A percentile compares a stretch with the other conserved stretches of the same genome.
These are phyloP conservation scores for Parnassius apollo DNA, from an alignment of 2,888 invertebrate species.

Conservation along the genomic window DNA sequence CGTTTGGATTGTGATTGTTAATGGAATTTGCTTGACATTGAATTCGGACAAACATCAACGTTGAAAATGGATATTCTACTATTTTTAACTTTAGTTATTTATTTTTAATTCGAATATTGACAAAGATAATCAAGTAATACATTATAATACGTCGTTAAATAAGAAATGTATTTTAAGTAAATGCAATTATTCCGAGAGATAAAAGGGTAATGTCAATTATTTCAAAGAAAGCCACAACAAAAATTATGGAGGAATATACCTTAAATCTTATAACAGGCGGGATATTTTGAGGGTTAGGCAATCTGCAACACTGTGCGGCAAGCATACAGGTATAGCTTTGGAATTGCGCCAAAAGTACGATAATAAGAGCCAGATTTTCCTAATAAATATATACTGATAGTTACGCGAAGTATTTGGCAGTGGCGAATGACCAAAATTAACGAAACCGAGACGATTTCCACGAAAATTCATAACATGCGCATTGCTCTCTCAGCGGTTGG, in stretches of 20 bases:
- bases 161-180: too few species aligned
- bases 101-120: too few species aligned
- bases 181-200: too few species aligned
- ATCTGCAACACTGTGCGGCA: conserved; percentile 12
- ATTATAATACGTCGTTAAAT: too few species aligned
- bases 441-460: conserved; percentile 17
- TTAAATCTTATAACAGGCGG: conserved; percentile 2
- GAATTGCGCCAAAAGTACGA: conserved; percentile 17
- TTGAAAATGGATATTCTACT: too few species aligned
- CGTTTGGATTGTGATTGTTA: too few species aligned
- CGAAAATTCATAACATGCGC: conserved; percentile 21
- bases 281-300: conserved; percentile 21
- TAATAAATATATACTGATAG: conserved; percentile 24
- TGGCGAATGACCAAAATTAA: conserved; percentile 13
- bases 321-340: conserved; percentile 21
- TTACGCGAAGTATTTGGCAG: conserved; percentile 24
- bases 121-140: too few species aligned
- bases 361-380: conserved; percentile 17
- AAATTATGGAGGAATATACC: conserved; percentile 2
- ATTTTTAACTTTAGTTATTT: too few species aligned
- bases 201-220: background rate
- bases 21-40: too few species aligned
- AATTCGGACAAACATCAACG: too few species aligned
- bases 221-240: conserved; percentile 1
- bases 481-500: conserved; percentile 11